Evolutionary conservation across 2,797 vertebrate species (phyloP).

Genomic region (Pseudochirops cupreus): DNA sequence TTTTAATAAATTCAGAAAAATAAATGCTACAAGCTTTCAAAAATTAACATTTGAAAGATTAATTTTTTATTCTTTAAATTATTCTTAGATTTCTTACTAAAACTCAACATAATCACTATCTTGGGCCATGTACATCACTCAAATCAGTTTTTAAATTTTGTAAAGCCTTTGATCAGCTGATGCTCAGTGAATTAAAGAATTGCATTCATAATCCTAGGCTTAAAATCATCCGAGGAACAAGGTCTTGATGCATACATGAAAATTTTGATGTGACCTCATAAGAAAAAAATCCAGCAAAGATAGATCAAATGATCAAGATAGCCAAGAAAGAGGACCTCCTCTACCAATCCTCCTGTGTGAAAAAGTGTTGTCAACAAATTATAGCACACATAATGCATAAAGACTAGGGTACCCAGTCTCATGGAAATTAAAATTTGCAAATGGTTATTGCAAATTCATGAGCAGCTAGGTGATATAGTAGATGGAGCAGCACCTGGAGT

Average conservation of each 20-base stretch:
- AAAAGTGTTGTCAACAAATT: not conserved
- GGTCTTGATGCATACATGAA: not conserved
- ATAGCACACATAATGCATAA: not conserved
- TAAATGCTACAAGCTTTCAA: not conserved
- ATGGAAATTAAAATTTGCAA: not conserved
- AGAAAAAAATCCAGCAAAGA: not conserved
- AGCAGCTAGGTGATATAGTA: not conserved
- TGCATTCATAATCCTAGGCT: not conserved
- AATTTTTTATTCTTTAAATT: not conserved
- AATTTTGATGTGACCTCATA: not conserved
- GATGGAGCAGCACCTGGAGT: not conserved
- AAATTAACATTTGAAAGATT: not conserved
- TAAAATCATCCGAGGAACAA: not conserved
- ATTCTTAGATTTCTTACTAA: not conserved
- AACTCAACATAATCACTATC: not conserved
- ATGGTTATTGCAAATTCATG: not conserved
- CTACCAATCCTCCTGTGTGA: not conserved
- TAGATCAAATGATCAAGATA: not conserved
- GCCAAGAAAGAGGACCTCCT: not conserved
- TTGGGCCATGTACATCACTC: not conserved
- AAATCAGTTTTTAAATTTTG: not conserved
- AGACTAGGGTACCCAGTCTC: not conserved
- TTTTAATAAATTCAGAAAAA: not conserved
- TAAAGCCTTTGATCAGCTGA: not conserved
- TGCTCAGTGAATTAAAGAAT: not conserved